Base-by-base conservation (phyloP, 2,113 vertebrate genomes). In the Psephotus haematonotus region DNA sequence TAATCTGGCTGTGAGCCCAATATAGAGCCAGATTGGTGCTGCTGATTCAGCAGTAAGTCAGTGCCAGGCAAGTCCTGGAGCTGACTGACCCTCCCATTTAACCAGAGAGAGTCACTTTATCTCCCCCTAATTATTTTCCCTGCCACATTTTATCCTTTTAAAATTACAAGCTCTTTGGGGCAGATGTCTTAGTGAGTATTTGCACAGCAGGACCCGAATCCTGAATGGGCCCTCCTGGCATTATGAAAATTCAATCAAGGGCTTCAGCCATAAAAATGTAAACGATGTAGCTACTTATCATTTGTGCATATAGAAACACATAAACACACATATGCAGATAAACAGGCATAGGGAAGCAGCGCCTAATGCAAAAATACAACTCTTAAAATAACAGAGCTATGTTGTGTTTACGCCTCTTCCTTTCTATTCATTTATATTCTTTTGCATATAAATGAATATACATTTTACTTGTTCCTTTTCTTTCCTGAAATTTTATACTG, bases 241-340 rank as follows among this genome's bases (percentile, higher is more conserved):
- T 88, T 96, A 93, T 95, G 95, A 86, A 94, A 97, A 95, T 93
- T 88, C 91, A 84, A 25, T 88, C 84, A 86, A 92, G 76, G 77
- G 43, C 72, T 91, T 81, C 69, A 86, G 47, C 52, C 83, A 82
- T 92, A 70, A 93, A 93, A 91, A 97, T 95, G 95, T 86, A 93
- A 96, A 95, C 0, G 18, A 93, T n/a, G 74, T 46, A 84, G 84
- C 86, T 89, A 65, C 89, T 93, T 78, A 62, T 50, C 74, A 68
- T 89, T 93, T 88, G 65, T 79, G 93, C 0, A 0, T 44, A 33
- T 13, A 72, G 86, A 81, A 91, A 55, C 76, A 88, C 50, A 83
- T 77, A 91, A 94, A 86, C 86, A 88, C 85, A 63, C 50, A 37
- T 17, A 64, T 33, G 70, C 80, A 92, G 94, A 87, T 64, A 43